Conservation (phyloP, 2,113 vertebrate species). For the Pyrgilauda ruficollis region DNA sequence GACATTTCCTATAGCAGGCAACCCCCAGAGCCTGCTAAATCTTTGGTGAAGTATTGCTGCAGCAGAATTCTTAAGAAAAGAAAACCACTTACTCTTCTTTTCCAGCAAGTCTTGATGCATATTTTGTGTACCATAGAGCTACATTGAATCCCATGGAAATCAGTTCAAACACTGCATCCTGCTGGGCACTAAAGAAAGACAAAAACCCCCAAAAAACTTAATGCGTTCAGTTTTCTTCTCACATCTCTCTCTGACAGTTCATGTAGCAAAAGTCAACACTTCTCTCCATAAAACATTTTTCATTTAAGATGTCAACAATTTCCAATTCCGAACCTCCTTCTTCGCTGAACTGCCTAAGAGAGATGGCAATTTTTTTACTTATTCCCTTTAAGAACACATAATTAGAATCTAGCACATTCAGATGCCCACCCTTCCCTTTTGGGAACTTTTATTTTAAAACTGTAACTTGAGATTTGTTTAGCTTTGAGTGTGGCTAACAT, state of each 20-base stretch:
- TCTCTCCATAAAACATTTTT: background rate
- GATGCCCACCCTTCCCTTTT: background rate
- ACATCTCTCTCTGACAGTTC: background rate
- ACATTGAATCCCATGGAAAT: slow-evolving; percentile 95
- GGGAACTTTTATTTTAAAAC: slow-evolving; percentile 36
- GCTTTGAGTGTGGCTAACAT: slow-evolving; percentile 39
- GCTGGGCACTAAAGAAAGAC: slow-evolving; percentile 82
- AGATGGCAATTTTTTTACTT: background rate
- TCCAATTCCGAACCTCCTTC: background rate
- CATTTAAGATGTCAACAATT: background rate
- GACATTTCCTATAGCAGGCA: background rate
- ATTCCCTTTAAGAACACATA: background rate
- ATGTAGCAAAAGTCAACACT: background rate
- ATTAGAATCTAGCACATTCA: background rate
- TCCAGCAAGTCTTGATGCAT: slow-evolving; percentile 90
- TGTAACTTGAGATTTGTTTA: slow-evolving; percentile 12
- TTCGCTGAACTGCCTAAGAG: background rate
- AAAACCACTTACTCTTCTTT: slow-evolving; percentile 92
- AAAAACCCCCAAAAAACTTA: background rate
- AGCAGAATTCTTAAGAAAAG: background rate
- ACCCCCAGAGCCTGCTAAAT: background rate
- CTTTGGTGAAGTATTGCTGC: background rate
- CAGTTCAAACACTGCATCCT: slow-evolving; percentile 95
- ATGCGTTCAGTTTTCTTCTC: background rate
- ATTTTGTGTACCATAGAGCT: slow-evolving; percentile 95